phyloP scores from a whole-genome alignment of 1,140 invertebrate species.

The Ctenoplectra terminalis region DNA sequence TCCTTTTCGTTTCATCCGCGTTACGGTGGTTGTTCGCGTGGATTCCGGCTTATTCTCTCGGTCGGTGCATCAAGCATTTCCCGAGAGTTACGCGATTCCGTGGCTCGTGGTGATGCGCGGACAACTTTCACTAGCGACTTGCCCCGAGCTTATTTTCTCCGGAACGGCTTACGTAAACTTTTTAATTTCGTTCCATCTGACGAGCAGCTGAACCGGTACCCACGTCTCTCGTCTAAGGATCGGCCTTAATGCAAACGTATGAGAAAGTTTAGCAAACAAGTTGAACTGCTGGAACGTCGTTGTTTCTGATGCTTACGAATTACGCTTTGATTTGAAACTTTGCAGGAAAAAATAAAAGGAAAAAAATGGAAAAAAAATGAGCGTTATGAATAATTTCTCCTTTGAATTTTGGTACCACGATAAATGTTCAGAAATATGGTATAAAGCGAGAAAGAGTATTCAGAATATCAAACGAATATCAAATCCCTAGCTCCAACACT shows the following conservation, averaged over 20 bases:
- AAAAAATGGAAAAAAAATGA: too few relatives aligned
- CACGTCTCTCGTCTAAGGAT: not conserved
- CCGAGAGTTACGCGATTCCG: not conserved
- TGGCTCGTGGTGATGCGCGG: not conserved
- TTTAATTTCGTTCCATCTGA: conserved; percentile 1
- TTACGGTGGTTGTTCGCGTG: not conserved
- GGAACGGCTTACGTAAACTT: conserved; percentile 3
- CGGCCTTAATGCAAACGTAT: not conserved
- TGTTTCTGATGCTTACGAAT: not conserved
- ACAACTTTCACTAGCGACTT: not conserved
- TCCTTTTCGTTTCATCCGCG: too few relatives aligned
- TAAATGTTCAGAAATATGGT: too few relatives aligned
- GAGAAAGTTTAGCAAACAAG: not conserved
- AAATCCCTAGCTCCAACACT: too few relatives aligned
- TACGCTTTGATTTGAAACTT: not conserved
- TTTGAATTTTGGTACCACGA: too few relatives aligned
- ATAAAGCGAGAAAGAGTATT: too few relatives aligned
- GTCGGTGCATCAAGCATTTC: too few relatives aligned
- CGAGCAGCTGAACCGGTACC: not conserved
- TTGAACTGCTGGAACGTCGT: not conserved
- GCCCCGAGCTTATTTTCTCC: conserved; percentile 5
- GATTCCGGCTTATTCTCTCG: too few relatives aligned
- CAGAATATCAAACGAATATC: too few relatives aligned
- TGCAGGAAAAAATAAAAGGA: too few relatives aligned
- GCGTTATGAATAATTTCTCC: too few relatives aligned